A percentile compares a stretch with the other conserved stretches of the same genome.
Evolutionary conservation across 2,797 vertebrate species (phyloP).

Genomic region (Neoniphon sammara): DNA sequence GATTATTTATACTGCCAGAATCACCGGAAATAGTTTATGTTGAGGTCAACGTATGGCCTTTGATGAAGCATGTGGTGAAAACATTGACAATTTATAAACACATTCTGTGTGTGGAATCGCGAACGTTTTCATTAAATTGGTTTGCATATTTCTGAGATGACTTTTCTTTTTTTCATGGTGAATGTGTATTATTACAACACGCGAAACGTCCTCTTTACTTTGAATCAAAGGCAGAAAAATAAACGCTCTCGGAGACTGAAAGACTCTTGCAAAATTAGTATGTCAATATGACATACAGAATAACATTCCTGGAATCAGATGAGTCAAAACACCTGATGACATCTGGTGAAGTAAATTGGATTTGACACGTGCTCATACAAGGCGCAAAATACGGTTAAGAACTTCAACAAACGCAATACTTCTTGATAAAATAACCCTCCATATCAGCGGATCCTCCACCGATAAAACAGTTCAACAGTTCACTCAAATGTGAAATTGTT

Average conservation of each 20-base stretch:
- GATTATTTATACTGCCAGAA: constrained; percentile 50
- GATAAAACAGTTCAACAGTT: background rate
- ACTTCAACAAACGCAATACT: constrained; percentile 7
- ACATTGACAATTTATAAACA: constrained; percentile 42
- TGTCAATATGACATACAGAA: constrained; percentile 63
- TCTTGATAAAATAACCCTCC: constrained; percentile 33
- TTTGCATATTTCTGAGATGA: constrained; percentile 3
- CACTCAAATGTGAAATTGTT: background rate
- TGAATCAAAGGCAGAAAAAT: constrained; percentile 37
- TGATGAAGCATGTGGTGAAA: constrained; percentile 29
- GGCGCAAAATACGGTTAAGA: constrained; percentile 37
- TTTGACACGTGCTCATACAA: constrained; percentile 57
- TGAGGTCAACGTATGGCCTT: constrained; percentile 31
- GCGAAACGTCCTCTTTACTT: constrained; percentile 37
- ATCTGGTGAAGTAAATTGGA: constrained; percentile 51
- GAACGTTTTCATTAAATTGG: constrained; percentile 36
- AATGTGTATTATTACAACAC: constrained; percentile 24
- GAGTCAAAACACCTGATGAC: constrained; percentile 52
- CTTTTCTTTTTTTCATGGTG: constrained; percentile 3
- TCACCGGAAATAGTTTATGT: constrained; percentile 30
- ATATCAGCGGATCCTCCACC: constrained; percentile 21
- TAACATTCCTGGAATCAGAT: constrained; percentile 45
- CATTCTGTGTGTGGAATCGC: constrained; percentile 33
- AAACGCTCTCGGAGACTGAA: constrained; percentile 21
- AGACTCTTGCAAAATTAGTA: constrained; percentile 53